Evolutionary conservation across 2,888 invertebrate genomes (phyloP).

Genomic region (Chloromyia formosa): DNA sequence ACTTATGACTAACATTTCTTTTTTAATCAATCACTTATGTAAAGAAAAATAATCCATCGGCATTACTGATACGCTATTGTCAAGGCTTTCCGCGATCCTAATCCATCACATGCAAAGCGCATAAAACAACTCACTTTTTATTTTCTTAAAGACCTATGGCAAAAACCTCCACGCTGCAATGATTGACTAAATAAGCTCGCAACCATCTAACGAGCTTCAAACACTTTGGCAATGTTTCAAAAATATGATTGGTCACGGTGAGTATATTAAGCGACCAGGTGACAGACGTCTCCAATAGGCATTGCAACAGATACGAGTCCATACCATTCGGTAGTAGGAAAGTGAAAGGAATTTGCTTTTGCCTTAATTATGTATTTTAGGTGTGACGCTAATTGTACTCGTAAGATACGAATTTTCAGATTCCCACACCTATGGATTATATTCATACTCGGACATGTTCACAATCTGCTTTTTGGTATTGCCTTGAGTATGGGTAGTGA

Average conservation of each 20-base stretch:
- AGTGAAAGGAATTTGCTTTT: constrained; percentile 24
- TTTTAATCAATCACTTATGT: too few species aligned
- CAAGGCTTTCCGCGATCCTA: too few species aligned
- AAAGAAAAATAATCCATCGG: too few species aligned
- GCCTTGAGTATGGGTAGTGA: too few species aligned
- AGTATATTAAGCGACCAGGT: constrained; percentile 20
- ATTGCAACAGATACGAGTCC: background rate
- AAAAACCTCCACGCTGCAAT: background rate
- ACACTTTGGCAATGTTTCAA: constrained; percentile 29
- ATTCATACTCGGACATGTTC: too few species aligned
- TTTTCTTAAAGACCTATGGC: too few species aligned
- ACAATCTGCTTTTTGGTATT: too few species aligned
- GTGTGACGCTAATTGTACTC: constrained; percentile 23
- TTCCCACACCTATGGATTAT: constrained; percentile 18
- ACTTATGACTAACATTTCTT: too few species aligned
- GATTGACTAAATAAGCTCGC: constrained; percentile 35
- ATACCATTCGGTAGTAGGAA: background rate
- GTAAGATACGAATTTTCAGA: too few species aligned
- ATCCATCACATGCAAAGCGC: too few species aligned
- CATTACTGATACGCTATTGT: too few species aligned
- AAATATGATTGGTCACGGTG: constrained; percentile 35
- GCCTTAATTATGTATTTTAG: constrained; percentile 4
- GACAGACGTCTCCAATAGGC: constrained; percentile 25
- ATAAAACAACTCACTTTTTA: too few species aligned
- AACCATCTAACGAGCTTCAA: constrained; percentile 22